Evolutionary conservation across 2,113 vertebrate species (phyloP), one percentile per base, ranked within the genome.

Genomic region (Ivindomyrus marchei): DNA sequence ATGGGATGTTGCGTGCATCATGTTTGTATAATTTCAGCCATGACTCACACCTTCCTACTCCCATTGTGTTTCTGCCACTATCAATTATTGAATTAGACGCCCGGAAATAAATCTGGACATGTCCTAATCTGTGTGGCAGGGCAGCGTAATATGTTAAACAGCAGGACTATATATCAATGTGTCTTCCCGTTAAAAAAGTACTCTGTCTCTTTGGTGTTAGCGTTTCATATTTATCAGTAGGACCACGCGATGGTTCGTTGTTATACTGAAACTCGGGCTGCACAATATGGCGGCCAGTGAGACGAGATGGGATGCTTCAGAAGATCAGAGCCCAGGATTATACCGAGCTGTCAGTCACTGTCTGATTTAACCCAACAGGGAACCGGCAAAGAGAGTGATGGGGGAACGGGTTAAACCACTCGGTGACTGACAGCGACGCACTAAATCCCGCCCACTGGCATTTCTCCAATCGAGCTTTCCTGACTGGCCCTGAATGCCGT

Each of bases 81-180:
- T 47, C 83, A 85, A n/a, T 47, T 47, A 85, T 50, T 31, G 24
- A 89, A 89, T 50, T 27, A 80, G 46, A 89, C 1, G 1, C 49
- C 27, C 2, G 46, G 70, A n/a, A 52, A 80, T 89, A 89, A 89
- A 89, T 89, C n/a, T 80, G 15, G 42, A 42, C 58, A 13, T 27
- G 45, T 42, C 56, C 56, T 88, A 31, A 88, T 58, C 45, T n/a
- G 66, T 21, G 49, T 89, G 66, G 24, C 27, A 52, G 27, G 46
- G 31, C 50, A 50, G 62, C 24, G 31, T 80, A 74, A 80, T 89
- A 89, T 17, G 56, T 88, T 47, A 88, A 66, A 46, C 88, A 50
- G 46, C 9, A 17, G 66, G 46, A 39, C 66, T 80, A 52, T 36
- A 80, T 77, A 80, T 80, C 42, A 24, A 70, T 49, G 58, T 42